Evolutionary conservation across 2,113 vertebrate genomes (phyloP), one percentile per base, ranked within the genome.

Genomic region (Tamias sibiricus): DNA sequence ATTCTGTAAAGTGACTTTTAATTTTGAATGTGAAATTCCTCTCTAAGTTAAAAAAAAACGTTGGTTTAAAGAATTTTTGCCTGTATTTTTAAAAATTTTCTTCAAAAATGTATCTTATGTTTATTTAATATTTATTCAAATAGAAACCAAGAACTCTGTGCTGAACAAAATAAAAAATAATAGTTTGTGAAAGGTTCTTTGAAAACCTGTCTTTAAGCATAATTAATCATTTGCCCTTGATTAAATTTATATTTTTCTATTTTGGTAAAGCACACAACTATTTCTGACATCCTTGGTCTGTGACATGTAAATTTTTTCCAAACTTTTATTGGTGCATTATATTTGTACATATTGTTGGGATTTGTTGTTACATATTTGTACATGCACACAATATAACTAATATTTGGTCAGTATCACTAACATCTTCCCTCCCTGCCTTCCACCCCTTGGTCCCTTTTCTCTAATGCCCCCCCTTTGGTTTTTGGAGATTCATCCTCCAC

Each of bases 81-180:
- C 28, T 40, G 42, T 40, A 66, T 44, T 10, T 97, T 28, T 64
- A 72, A 71, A 86, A 87, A 71, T 86, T 80, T 94, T 59, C 37
- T 54, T 91, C 54, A 71, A 75, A 75, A 93, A 77, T 76, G 1
- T 37, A 89, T 47, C 79, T 47, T 88, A 54, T 16, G 62, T 87
- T 80, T 90, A 52, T 87, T 74, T 69, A 10, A 71, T 88, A 59
- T 35, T 77, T 90, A 96, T 92, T 10, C 4, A 79, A n/a, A 37
- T 69, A 95, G 62, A 90, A 71, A n/a, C 14, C 84, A 74, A 90
- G 19, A 75, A 32, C 1, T 92, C 12, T 72, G 35, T 30, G 26
- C 24, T 91, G 42, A 40, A 71, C 42, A 77, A 54, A 71, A 35
- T 17, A 22, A 68, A 87, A 79, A 88, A 44, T 6, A 28, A 32